Evolutionary conservation across 1,140 invertebrate species (phyloP), one percentile per base, ranked within the genome.

Genomic region (Drosophila kohkoa): DNA sequence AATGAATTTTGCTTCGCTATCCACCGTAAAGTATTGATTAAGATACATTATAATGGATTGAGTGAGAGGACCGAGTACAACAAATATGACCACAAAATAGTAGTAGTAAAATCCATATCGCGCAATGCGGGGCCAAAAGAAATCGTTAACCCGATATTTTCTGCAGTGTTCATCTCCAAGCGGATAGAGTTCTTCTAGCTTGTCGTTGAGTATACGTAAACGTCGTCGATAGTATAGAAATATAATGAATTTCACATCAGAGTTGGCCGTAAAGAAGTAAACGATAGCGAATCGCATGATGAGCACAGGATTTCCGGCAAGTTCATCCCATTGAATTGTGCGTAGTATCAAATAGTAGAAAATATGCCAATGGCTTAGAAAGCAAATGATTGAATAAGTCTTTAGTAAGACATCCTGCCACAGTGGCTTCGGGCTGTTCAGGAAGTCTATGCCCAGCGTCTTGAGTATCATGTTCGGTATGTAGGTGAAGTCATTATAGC

Each of bases 371-470:
- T 74, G 78, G 54, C 65, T 76, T 1, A 13, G 0, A 11, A 76
- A 20, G 54, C 82, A 74, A 5, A 73, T 8, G 0, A 55, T 11
- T 1, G 73, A 74, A 3, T 71, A 81, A 5, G 48, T 6, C 6
- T 38, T 46, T 4, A 79, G 10, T 2, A 79, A 13, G 0, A 65
- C 1, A 1, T 45, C 38, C 43, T 63, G 48, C 76, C 79, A 87
- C 1, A 3, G 16, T 4, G 78, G 54, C 16, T 65, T 69, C 1
- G 59, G 46, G 5, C 49, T 62, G 16, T 64, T 46, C 35, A 87
- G 64, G 8, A 87, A 64, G 46, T 88, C 83, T 16, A 73, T 80
- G 5, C 83, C 79, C 32, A 87, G 25, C 1, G 77, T 52, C 45
- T 64, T 63, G 25, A 81, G 75, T 60, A 83, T 32, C 0, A 77